Evolutionary conservation across 2,797 vertebrate genomes (phyloP).

Genomic region (Myiotriccus ornatus): DNA sequence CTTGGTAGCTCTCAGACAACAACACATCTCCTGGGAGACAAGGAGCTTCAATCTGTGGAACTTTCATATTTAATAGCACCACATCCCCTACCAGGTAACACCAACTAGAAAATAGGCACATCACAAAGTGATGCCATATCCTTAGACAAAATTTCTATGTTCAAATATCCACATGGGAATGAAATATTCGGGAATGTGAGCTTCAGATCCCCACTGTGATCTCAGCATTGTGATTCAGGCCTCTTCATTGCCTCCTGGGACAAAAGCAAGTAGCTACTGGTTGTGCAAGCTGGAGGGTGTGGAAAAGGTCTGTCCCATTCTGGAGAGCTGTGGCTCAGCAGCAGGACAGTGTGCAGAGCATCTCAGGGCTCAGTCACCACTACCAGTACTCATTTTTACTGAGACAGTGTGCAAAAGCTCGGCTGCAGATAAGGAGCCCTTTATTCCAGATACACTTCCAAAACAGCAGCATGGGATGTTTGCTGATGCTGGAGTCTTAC

Average conservation of each 20-base stretch:
- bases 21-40: not conserved
- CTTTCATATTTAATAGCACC: not conserved
- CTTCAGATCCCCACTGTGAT: not conserved
- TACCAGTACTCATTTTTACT: not conserved
- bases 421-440: accelerated
- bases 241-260: not conserved
- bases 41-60: not conserved
- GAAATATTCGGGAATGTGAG: not conserved
- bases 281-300: not conserved
- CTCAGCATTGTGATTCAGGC: not conserved
- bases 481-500: not conserved
- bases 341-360: not conserved
- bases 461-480: not conserved
- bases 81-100: not conserved
- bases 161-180: accelerated
- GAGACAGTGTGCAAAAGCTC: not conserved
- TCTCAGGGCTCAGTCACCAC: not conserved
- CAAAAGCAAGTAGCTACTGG: not conserved
- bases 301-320: not conserved
- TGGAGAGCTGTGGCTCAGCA: not conserved
- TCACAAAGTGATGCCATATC: not conserved
- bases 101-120: not conserved
- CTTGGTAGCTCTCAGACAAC: not conserved
- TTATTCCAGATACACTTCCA: not conserved
- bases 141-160: not conserved